phyloP scores from a whole-genome alignment of 2,113 vertebrate genomes.

The Macrotis lagotis region DNA sequence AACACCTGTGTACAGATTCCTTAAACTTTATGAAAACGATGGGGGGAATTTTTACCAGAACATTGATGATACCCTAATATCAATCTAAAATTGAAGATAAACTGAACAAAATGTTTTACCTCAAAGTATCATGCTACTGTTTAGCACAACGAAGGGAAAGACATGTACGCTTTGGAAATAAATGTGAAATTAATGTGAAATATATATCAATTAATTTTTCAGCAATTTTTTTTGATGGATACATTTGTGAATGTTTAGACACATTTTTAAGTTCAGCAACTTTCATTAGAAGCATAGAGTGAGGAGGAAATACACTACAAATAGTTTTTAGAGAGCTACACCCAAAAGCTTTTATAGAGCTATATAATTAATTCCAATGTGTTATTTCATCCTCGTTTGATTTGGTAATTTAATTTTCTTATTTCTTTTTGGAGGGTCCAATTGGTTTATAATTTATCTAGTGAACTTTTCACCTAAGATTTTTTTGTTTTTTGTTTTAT shows the following conservation, averaged over 20 bases:
- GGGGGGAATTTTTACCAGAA: neutral
- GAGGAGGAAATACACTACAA: neutral
- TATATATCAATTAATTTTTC: neutral
- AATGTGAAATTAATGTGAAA: neutral
- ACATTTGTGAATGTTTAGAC: neutral
- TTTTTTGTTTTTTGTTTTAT: neutral
- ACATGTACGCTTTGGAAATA: neutral
- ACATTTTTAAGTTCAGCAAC: neutral
- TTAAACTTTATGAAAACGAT: neutral
- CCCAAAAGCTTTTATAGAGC: neutral
- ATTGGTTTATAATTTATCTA: neutral
- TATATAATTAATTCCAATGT: neutral
- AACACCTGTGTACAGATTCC: conserved; percentile 75
- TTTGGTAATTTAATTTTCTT: neutral
- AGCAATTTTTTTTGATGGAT: neutral
- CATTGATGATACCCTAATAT: neutral
- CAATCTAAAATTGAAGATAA: neutral
- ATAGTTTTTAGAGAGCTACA: neutral
- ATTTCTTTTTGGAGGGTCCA: neutral
- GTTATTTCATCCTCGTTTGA: neutral
- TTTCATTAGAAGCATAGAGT: neutral
- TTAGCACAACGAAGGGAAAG: neutral
- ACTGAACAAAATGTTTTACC: neutral
- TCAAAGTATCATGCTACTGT: neutral
- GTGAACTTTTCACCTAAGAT: neutral